phyloP scores from a whole-genome alignment of 2,888 invertebrate genomes.

The Achlya flavicornis region DNA sequence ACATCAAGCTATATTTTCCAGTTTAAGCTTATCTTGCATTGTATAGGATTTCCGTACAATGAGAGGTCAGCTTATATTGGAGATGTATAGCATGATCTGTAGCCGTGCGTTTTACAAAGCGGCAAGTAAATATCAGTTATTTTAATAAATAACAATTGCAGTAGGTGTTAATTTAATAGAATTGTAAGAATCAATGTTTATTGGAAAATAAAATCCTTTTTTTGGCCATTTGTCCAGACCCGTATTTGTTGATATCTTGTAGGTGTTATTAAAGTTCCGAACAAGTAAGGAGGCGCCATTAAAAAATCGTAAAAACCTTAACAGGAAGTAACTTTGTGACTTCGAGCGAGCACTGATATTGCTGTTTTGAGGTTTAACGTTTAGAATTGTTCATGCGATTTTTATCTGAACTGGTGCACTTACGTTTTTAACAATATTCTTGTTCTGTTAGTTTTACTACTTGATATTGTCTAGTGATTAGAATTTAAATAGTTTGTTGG shows the following conservation, averaged over 20 bases:
- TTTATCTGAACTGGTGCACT: not conserved
- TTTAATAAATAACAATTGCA: not conserved
- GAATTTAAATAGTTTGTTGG: no score
- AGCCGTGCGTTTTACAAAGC: no score
- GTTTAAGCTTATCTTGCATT: no score
- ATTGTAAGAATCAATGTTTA: slow-evolving; percentile 9
- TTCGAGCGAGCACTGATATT: not conserved
- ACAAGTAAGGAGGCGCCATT: slow-evolving; percentile 16
- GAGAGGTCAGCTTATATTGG: no score
- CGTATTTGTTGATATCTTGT: not conserved
- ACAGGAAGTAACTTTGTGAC: slow-evolving; percentile 2
- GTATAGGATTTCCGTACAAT: no score
- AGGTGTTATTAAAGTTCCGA: not conserved
- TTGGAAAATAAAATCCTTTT: slow-evolving; percentile 14
- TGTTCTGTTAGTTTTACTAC: not conserved
- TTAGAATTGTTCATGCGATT: not conserved
- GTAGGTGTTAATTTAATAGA: not conserved
- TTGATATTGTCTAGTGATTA: not conserved
- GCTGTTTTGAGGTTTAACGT: not conserved
- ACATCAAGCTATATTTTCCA: no score
- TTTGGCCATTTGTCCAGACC: not conserved
- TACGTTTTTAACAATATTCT: not conserved
- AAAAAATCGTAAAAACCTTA: slow-evolving; percentile 34
- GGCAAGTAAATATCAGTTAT: not conserved
- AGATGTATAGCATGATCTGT: no score